phyloP scores from a whole-genome alignment of 2,888 invertebrate species.

The Sesamia inferens region DNA sequence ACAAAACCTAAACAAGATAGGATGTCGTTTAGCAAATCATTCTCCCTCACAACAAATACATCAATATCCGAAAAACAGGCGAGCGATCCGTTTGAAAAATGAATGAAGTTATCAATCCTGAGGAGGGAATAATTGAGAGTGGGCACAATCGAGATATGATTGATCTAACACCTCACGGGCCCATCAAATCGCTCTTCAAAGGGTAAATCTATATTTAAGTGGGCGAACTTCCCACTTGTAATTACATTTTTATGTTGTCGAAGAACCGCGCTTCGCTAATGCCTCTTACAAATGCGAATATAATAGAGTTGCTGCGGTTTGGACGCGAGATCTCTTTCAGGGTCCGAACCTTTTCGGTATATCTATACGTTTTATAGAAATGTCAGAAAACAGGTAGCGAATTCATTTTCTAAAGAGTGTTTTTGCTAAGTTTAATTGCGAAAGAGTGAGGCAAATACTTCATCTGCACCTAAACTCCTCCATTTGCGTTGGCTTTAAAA shows the following conservation, averaged over 20 bases:
- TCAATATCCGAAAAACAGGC: slow-evolving; percentile 63
- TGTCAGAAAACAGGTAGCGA: slow-evolving; percentile 47
- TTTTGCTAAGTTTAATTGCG: slow-evolving; percentile 30
- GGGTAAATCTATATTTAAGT: slow-evolving; percentile 90
- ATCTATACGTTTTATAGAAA: slow-evolving; percentile 40
- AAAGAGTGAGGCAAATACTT: slow-evolving; percentile 1
- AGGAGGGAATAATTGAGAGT: slow-evolving; percentile 85
- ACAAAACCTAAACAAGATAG: slow-evolving; percentile 40
- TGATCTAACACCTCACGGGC: slow-evolving; percentile 85
- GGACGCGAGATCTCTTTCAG: slow-evolving; percentile 72
- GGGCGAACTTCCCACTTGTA: slow-evolving; percentile 83
- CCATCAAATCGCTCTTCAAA: slow-evolving; percentile 85
- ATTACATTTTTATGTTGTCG: slow-evolving; percentile 88
- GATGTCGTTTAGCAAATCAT: slow-evolving; percentile 63
- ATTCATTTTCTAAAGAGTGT: slow-evolving; percentile 29
- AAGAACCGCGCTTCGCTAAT: slow-evolving; percentile 76
- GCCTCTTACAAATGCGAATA: slow-evolving; percentile 85
- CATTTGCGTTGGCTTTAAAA: no score
- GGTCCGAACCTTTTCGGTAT: slow-evolving; percentile 32
- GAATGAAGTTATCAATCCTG: slow-evolving; percentile 83
- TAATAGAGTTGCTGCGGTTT: slow-evolving; percentile 76
- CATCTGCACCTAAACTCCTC: not conserved
- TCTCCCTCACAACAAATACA: slow-evolving; percentile 57
- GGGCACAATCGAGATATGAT: slow-evolving; percentile 86
- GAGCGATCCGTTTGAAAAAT: slow-evolving; percentile 78